phyloP scores from a whole-genome alignment of 2,113 vertebrate genomes.

The Felis catus region DNA sequence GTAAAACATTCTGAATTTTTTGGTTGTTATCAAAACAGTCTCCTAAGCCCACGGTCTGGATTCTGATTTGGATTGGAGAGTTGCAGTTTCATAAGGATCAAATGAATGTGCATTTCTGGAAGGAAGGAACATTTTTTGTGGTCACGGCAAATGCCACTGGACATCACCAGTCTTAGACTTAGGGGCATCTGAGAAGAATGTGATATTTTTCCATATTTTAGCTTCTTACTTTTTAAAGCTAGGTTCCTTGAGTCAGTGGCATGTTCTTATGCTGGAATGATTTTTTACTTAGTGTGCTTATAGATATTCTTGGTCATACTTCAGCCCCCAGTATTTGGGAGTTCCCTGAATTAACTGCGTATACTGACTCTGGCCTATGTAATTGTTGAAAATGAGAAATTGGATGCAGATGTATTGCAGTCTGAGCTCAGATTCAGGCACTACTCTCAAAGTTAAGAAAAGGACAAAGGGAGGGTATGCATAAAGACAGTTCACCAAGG shows the following conservation, averaged over 20 bases:
- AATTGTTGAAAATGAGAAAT: slow-evolving; percentile 36
- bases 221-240: slow-evolving; percentile 66
- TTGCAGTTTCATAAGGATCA: slow-evolving; percentile 71
- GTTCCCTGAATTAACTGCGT: neutral
- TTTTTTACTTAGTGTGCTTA: slow-evolving; percentile 45
- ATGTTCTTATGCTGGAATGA: slow-evolving; percentile 23
- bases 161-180: slow-evolving; percentile 69
- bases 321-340: neutral
- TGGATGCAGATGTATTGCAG: neutral
- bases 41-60: slow-evolving; percentile 58
- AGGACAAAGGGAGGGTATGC: neutral
- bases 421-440: neutral
- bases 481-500: neutral
- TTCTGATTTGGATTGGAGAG: slow-evolving; percentile 74
- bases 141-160: slow-evolving; percentile 71
- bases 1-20: slow-evolving; percentile 78
- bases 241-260: slow-evolving; percentile 58
- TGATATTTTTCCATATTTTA: slow-evolving; percentile 70
- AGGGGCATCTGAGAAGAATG: slow-evolving; percentile 71
- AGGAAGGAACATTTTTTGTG: slow-evolving; percentile 76
- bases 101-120: slow-evolving; percentile 75
- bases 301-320: neutral
- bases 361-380: neutral
- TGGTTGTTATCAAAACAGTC: slow-evolving; percentile 82
- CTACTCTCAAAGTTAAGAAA: neutral